These are phyloP conservation scores for Sebastes wilsoni DNA, from an alignment of 2,797 vertebrate species.

Conservation along the genomic window DNA sequence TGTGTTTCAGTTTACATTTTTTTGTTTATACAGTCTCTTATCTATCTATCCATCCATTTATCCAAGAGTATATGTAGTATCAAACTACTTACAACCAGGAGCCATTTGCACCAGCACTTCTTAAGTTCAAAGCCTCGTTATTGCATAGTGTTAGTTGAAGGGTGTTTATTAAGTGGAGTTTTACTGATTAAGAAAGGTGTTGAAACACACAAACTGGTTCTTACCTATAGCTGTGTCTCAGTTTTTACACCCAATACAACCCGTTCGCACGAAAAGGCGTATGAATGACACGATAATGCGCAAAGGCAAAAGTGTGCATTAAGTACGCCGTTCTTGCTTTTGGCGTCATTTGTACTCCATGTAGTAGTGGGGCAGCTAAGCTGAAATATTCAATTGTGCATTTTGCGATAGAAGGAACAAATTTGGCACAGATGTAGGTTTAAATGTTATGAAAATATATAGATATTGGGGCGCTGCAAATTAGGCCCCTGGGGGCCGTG, in stretches of 20 bases:
- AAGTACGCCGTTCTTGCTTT: rapidly evolving
- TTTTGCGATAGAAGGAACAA: too few species aligned
- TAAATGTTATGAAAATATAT: too few species aligned
- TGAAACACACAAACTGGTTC: neutral
- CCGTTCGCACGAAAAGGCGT: rapidly evolving
- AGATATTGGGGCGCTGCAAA: too few species aligned
- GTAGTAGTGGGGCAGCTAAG: too few species aligned
- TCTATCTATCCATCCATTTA: neutral
- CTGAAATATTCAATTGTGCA: too few species aligned
- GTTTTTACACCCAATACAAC: neutral
- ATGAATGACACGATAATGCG: too few species aligned
- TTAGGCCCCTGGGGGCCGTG: too few species aligned
- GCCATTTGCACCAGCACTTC: neutral
- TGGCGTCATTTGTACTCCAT: too few species aligned
- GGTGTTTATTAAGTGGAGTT: neutral
- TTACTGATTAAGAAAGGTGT: neutral
- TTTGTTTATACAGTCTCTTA: neutral
- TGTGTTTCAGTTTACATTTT: neutral
- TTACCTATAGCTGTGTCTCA: neutral
- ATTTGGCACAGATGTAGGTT: too few species aligned
- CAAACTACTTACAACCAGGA: neutral
- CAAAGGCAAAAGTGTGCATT: too few species aligned
- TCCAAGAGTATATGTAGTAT: neutral
- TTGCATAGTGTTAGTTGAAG: neutral
- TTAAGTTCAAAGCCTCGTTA: neutral